phyloP scores from a whole-genome alignment of 2,113 vertebrate genomes.

The Puffinus mauretanicus region DNA sequence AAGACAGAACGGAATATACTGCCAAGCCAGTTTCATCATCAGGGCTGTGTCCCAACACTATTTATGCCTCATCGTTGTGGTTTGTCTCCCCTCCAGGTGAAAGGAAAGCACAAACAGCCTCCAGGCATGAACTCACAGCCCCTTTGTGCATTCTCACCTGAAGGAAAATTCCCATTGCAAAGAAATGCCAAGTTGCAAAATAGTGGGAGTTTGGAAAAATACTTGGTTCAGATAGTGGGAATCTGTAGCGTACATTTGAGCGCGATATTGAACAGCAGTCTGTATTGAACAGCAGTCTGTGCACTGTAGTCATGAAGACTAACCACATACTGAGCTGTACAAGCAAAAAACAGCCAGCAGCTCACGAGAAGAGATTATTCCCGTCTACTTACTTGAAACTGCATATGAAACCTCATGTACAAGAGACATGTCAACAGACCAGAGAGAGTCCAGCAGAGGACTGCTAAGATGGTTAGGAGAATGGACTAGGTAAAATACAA shows the following conservation, averaged over 20 bases:
- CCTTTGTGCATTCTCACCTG: background rate
- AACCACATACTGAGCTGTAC: background rate
- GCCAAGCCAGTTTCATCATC: background rate
- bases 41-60: background rate
- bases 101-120: background rate
- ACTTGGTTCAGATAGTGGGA: background rate
- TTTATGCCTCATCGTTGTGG: background rate
- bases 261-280: background rate
- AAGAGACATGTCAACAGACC: background rate
- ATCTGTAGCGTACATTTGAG: background rate
- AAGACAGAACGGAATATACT: background rate
- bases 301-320: background rate
- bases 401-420: background rate
- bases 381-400: background rate
- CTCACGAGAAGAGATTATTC: background rate
- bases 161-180: background rate
- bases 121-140: background rate
- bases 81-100: background rate
- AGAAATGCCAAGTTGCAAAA: background rate
- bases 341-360: background rate
- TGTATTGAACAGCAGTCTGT: background rate
- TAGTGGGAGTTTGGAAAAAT: background rate
- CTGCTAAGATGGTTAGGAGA: background rate
- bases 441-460: background rate
- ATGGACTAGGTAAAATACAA: background rate